Evolutionary conservation across 2,113 vertebrate species (phyloP).

Genomic region (Takifugu bimaculatus): DNA sequence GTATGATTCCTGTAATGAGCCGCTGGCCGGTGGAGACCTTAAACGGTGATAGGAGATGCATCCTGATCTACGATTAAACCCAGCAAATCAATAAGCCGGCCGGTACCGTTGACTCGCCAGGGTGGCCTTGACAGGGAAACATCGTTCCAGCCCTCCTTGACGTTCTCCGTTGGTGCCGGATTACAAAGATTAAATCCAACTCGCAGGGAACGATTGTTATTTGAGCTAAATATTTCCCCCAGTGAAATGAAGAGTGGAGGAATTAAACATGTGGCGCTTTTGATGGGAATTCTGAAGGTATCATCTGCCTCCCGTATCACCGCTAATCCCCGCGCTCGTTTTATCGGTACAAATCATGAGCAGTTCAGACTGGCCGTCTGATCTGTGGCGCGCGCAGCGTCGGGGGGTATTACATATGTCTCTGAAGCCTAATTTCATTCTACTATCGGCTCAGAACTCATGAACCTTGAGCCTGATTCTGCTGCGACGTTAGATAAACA

Average conservation of each 20-base stretch:
- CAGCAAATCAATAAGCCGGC: background rate
- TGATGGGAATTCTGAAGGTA: constrained; percentile 16
- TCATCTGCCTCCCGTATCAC: constrained; percentile 43
- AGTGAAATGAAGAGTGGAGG: constrained; percentile 31
- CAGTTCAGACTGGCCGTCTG: constrained; percentile 6
- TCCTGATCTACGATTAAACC: background rate
- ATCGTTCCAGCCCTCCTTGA: constrained; percentile 37
- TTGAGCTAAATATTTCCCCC: constrained; percentile 63
- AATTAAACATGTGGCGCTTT: constrained; percentile 41
- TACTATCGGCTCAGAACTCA: background rate
- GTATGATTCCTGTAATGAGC: too few species aligned
- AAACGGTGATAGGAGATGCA: too few species aligned
- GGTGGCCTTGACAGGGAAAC: constrained; percentile 18
- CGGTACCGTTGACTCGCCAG: background rate
- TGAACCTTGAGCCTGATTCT: constrained; percentile 3
- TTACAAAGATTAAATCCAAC: constrained; percentile 49
- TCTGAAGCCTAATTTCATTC: background rate
- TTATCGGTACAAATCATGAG: constrained; percentile 24
- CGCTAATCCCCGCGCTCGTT: constrained; percentile 40
- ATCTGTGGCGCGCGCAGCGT: background rate
- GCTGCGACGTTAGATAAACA: constrained; percentile 10
- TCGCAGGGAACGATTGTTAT: constrained; percentile 52
- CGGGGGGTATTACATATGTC: background rate
- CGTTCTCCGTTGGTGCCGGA: constrained; percentile 49
- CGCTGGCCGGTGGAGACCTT: too few species aligned